Conservation (phyloP, 1,140 invertebrate species). For the Amyelois transitella region DNA sequence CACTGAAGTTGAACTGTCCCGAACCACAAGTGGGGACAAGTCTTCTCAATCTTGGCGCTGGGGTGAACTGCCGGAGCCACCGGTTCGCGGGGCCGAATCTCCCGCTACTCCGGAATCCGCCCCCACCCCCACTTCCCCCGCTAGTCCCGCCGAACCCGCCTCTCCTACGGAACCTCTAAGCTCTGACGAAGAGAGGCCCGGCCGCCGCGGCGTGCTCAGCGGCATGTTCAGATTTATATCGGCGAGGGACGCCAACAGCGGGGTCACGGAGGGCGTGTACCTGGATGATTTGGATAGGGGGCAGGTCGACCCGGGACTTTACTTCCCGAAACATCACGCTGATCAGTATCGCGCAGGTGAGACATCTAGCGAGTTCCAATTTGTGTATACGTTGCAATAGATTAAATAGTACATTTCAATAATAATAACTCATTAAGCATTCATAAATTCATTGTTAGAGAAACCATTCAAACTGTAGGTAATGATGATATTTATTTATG, state of each 20-base stretch:
- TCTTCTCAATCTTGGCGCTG: constrained; percentile 92
- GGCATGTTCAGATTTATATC: constrained; percentile 96
- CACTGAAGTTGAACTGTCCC: constrained; percentile 91
- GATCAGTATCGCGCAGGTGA: constrained; percentile 53
- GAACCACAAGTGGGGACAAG: constrained; percentile 76
- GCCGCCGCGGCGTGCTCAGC: constrained; percentile 79
- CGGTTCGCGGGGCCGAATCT: constrained; percentile 31
- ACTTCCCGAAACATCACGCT: constrained; percentile 81
- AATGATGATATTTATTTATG: too few species aligned
- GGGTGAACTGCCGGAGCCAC: constrained; percentile 92
- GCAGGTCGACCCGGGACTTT: constrained; percentile 92
- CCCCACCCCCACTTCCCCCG: constrained; percentile 32
- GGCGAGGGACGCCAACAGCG: constrained; percentile 78
- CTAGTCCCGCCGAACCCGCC: constrained; percentile 34
- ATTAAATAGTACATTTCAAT: too few species aligned
- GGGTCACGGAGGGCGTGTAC: constrained; percentile 88
- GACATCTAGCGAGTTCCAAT: not conserved
- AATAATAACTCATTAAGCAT: too few species aligned
- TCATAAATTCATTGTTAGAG: too few species aligned
- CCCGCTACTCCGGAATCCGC: constrained; percentile 20
- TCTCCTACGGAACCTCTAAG: constrained; percentile 58
- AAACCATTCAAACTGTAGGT: too few species aligned
- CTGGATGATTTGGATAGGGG: constrained; percentile 93
- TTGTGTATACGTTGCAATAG: too few species aligned
- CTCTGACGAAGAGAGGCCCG: constrained; percentile 58